Evolutionary conservation across 2,797 vertebrate genomes (phyloP).

Genomic region (Epinephelus awoara): DNA sequence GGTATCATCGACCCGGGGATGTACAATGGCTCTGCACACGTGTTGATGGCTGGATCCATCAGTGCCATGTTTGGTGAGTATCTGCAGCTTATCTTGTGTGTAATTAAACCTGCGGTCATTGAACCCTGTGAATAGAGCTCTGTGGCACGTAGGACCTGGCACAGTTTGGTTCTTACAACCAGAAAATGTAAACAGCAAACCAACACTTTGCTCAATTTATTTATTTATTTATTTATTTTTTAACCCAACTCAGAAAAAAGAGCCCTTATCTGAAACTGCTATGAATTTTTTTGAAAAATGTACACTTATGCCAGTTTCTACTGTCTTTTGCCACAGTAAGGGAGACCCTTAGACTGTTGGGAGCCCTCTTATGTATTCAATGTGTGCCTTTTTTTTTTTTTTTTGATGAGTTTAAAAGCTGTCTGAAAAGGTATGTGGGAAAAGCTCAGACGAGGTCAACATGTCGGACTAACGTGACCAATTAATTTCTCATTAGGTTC

Average conservation of each 20-base stretch:
- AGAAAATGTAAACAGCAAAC: not conserved
- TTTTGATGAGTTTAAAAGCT: not conserved
- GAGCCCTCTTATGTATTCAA: not conserved
- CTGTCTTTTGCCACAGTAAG: not conserved
- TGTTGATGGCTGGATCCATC: slow-evolving; percentile 96
- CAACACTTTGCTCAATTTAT: not conserved
- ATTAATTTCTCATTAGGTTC: slow-evolving; percentile 86
- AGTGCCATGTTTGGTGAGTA: slow-evolving; percentile 96
- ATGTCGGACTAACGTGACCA: slow-evolving; percentile 6
- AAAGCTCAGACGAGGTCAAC: not conserved
- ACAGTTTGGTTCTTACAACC: not conserved
- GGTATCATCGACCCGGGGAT: slow-evolving; percentile 93
- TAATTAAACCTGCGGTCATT: not conserved
- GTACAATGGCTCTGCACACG: slow-evolving; percentile 86
- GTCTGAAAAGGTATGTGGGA: not conserved
- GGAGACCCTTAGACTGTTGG: not conserved
- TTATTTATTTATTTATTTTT: too few species aligned
- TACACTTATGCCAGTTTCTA: too few species aligned
- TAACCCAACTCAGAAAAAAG: not conserved
- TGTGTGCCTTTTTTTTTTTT: not conserved
- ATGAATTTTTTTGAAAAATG: too few species aligned
- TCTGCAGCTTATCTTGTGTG: slow-evolving; percentile 8
- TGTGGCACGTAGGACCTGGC: not conserved
- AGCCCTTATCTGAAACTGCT: not conserved
- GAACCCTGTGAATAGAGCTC: slow-evolving; percentile 10